A percentile compares a stretch with the other conserved stretches of the same genome.
Evolutionary conservation across 2,888 invertebrate species (phyloP).

Genomic region (Lacanobia oleracea): DNA sequence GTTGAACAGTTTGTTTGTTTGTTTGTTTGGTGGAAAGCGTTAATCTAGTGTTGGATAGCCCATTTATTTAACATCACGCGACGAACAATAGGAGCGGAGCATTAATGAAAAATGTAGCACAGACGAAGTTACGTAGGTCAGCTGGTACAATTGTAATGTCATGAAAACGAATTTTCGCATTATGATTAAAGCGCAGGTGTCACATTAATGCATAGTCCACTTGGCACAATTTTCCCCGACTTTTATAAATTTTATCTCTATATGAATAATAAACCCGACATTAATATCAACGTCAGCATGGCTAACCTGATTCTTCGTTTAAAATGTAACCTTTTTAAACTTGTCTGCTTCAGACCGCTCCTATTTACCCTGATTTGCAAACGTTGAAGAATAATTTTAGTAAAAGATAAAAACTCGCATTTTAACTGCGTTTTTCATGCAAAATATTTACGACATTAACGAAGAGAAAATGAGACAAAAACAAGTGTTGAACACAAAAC

Average conservation of each 20-base stretch:
- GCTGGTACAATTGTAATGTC: no score
- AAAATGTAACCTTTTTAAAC: conserved; percentile 51
- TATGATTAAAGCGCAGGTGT: conserved; percentile 40
- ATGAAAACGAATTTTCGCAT: neutral
- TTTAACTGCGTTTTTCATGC: conserved; percentile 33
- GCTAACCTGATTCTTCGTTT: conserved; percentile 42
- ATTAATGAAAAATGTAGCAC: no score
- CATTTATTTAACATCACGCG: no score
- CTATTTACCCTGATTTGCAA: conserved; percentile 38
- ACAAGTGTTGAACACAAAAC: conserved; percentile 42
- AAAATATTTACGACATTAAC: conserved; percentile 41
- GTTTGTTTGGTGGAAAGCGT: neutral
- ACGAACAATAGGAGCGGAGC: no score
- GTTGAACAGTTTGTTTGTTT: no score
- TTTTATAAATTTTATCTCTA: conserved; percentile 39
- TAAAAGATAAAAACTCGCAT: conserved; percentile 21
- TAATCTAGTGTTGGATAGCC: no score
- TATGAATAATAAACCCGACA: conserved; percentile 36
- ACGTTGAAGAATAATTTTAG: conserved; percentile 34
- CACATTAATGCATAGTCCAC: conserved; percentile 47
- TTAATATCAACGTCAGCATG: conserved; percentile 39
- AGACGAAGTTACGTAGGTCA: no score
- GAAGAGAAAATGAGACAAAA: conserved; percentile 37
- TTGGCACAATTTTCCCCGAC: conserved; percentile 28
- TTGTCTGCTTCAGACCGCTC: conserved; percentile 15